Percentiles rank a stretch among this genome's conserved stretches.
phyloP scores from a whole-genome alignment of 2,113 vertebrate species.

The Oophaga pumilio region DNA sequence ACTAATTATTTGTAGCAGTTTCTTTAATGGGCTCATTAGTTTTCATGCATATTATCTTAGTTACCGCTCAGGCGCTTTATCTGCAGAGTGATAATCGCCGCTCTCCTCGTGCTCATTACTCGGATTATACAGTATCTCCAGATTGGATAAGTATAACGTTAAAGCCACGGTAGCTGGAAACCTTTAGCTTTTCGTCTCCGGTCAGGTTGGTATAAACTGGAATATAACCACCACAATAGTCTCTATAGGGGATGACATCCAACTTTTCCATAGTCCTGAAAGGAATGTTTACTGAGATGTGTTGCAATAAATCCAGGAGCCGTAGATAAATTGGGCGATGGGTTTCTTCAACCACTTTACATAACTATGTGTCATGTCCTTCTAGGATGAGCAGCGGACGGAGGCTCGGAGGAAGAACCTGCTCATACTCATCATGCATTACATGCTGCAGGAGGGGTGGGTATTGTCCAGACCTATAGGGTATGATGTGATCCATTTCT shows the following conservation, averaged over 20 bases:
- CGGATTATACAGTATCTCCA: neutral
- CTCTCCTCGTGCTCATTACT: neutral
- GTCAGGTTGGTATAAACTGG: too few species aligned
- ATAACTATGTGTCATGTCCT: slow-evolving; percentile 59
- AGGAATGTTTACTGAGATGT: too few species aligned
- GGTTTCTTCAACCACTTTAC: neutral
- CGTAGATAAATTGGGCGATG: too few species aligned
- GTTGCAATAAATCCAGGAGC: too few species aligned
- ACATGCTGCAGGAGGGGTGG: slow-evolving; percentile 90
- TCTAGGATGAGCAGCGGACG: slow-evolving; percentile 82
- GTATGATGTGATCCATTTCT: neutral
- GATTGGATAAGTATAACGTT: neutral
- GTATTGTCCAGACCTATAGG: slow-evolving; percentile 57
- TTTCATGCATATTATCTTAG: slow-evolving; percentile 22
- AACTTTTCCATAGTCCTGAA: neutral
- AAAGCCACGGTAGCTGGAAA: too few species aligned
- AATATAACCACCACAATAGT: too few species aligned
- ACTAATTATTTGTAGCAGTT: slow-evolving; percentile 32
- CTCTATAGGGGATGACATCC: neutral
- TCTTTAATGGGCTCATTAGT: slow-evolving; percentile 10
- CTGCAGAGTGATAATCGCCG: slow-evolving; percentile 1
- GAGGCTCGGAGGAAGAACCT: slow-evolving; percentile 87
- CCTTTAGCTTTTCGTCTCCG: too few species aligned
- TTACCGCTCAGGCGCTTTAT: slow-evolving; percentile 18
- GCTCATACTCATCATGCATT: slow-evolving; percentile 89